phyloP scores from a whole-genome alignment of 1,140 invertebrate species.

The Drosophila teissieri region DNA sequence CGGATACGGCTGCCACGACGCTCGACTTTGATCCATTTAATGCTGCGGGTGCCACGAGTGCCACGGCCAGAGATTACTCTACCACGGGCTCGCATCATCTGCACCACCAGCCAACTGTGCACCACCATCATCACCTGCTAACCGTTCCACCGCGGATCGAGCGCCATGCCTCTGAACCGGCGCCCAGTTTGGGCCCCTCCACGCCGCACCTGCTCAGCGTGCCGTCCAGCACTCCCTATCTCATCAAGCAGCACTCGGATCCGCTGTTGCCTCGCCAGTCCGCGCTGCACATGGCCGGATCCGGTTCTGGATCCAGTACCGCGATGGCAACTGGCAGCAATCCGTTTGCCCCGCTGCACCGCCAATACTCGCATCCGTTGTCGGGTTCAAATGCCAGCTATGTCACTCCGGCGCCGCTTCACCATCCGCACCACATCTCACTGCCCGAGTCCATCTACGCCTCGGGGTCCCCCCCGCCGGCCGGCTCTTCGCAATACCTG shows the following conservation, averaged over 20 bases:
- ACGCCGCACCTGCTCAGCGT: conserved; percentile 87
- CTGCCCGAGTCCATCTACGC: conserved; percentile 81
- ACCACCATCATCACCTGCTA: conserved; percentile 77
- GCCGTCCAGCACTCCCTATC: conserved; percentile 85
- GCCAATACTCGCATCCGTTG: conserved; percentile 85
- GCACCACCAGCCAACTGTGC: conserved; percentile 41
- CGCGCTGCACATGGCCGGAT: conserved; percentile 50
- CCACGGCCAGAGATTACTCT: conserved; percentile 64
- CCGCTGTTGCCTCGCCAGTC: conserved; percentile 87
- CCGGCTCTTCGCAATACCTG: conserved; percentile 79
- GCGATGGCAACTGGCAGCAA: conserved; percentile 71
- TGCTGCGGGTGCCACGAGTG: conserved; percentile 70
- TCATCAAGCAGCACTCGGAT: conserved; percentile 89
- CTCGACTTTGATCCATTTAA: conserved; percentile 85
- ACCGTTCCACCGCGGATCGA: conserved; percentile 86
- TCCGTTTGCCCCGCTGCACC: conserved; percentile 84
- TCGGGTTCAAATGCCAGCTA: conserved; percentile 61
- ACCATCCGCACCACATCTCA: conserved; percentile 82
- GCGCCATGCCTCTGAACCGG: conserved; percentile 87
- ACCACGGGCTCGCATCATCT: conserved; percentile 63
- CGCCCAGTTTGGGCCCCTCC: conserved; percentile 83
- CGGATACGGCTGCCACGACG: conserved; percentile 83
- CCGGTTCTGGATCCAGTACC: conserved; percentile 83
- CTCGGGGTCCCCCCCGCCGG: conserved; percentile 78
- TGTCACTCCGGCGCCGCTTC: conserved; percentile 61